Conservation (phyloP, 2,113 vertebrate species). For the Corythornis madagascariensis region DNA sequence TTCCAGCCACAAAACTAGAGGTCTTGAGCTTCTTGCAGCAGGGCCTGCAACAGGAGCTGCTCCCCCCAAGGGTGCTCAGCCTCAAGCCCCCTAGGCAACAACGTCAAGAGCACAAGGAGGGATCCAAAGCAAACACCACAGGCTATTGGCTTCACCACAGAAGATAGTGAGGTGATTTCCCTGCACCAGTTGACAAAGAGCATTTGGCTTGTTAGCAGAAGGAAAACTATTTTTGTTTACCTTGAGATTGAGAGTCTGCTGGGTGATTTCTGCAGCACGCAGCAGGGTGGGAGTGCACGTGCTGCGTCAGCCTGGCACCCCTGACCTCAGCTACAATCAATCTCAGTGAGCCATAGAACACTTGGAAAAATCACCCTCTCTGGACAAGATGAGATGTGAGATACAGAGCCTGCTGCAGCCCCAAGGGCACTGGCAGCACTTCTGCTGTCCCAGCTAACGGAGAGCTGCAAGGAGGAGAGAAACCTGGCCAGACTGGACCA, state of each 20-base stretch:
- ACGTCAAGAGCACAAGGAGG: background rate
- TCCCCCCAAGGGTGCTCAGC: background rate
- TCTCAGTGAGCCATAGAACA: background rate
- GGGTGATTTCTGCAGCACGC: rapidly evolving
- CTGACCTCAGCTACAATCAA: background rate
- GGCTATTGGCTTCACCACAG: background rate
- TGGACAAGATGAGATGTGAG: rapidly evolving
- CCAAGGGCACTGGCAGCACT: background rate
- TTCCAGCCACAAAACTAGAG: background rate
- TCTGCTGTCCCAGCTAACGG: background rate
- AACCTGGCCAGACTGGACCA: rapidly evolving
- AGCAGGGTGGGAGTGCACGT: background rate
- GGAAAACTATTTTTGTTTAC: background rate
- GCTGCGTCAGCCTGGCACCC: background rate
- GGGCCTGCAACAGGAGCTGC: background rate
- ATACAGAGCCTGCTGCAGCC: background rate
- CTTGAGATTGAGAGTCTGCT: background rate
- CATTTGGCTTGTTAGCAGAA: background rate
- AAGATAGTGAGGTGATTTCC: background rate
- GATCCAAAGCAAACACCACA: rapidly evolving
- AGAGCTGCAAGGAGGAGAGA: background rate
- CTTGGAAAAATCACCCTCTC: background rate
- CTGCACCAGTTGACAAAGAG: background rate
- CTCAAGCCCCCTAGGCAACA: background rate
- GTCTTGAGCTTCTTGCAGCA: background rate